A percentile compares a stretch with the other conserved stretches of the same genome.
These are phyloP conservation scores for Chloropsis cyanopogon DNA, from an alignment of 2,113 vertebrate species.

Conservation along the genomic window DNA sequence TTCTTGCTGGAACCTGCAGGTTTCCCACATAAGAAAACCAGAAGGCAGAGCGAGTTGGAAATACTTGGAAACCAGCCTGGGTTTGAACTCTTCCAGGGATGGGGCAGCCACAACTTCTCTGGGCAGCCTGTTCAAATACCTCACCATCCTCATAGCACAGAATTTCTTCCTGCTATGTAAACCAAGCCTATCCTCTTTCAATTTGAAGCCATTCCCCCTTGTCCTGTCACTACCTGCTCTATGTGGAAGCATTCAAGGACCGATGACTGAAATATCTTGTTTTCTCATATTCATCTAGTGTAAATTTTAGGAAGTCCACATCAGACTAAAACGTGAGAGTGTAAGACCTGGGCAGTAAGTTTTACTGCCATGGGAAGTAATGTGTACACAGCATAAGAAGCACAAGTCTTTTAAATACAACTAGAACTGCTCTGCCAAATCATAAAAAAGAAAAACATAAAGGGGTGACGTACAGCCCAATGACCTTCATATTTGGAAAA, in stretches of 20 bases:
- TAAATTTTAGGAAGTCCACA: not conserved
- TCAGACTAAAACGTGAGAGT: not conserved
- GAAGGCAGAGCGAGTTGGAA: no score
- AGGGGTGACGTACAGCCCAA: rapidly evolving
- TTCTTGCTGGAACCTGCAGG: no score
- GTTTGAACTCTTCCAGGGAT: not conserved
- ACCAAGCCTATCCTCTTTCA: not conserved
- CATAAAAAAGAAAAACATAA: not conserved
- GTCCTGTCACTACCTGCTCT: not conserved
- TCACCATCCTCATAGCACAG: not conserved
- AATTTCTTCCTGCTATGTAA: not conserved
- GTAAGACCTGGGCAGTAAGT: not conserved
- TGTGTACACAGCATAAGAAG: not conserved
- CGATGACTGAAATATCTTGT: rapidly evolving
- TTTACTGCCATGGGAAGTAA: not conserved
- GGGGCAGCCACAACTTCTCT: not conserved
- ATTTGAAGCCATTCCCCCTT: not conserved
- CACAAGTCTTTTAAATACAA: not conserved
- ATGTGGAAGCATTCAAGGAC: not conserved
- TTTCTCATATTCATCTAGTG: not conserved
- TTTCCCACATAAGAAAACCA: no score
- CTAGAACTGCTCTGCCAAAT: not conserved
- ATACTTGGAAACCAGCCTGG: no score
- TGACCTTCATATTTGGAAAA: not conserved
- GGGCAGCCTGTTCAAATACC: not conserved